Evolutionary conservation across 1,140 invertebrate genomes (phyloP).

Genomic region (Drosophila truncata): DNA sequence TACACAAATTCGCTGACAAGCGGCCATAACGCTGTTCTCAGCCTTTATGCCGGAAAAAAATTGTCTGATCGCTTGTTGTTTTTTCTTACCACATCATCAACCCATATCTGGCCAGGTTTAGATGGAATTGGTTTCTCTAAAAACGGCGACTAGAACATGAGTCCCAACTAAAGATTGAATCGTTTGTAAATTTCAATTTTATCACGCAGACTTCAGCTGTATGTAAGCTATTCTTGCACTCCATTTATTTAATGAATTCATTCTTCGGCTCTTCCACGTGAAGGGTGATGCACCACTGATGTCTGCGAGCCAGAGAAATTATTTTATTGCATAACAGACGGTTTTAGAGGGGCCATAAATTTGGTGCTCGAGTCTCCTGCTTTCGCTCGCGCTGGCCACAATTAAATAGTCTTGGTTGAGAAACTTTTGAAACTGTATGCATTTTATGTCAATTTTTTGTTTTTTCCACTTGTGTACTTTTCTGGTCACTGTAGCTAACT

Average conservation of each 20-base stretch:
- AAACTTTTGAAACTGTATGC: conserved; percentile 73
- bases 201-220: conserved; percentile 13
- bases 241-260: conserved; percentile 64
- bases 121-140: conserved; percentile 32
- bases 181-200: conserved; percentile 40
- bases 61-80: conserved; percentile 18
- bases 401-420: conserved; percentile 74
- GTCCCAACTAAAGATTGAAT: conserved; percentile 64
- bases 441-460: conserved; percentile 64
- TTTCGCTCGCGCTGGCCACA: conserved; percentile 54
- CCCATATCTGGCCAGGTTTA: conserved; percentile 43
- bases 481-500: conserved; percentile 17
- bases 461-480: conserved; percentile 14
- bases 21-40: conserved; percentile 64
- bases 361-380: conserved; percentile 65
- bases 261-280: conserved; percentile 38
- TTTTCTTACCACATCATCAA: conserved; percentile 15
- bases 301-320: conserved; percentile 48
- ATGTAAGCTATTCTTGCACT: not conserved
- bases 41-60: conserved; percentile 13
- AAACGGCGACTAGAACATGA: conserved; percentile 51
- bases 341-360: conserved; percentile 72
- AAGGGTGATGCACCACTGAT: conserved; percentile 1
- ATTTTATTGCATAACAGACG: conserved; percentile 80
- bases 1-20: conserved; percentile 64